These are phyloP conservation scores for Globia sparganii DNA, from an alignment of 2,888 invertebrate species.

Conservation along the genomic window DNA sequence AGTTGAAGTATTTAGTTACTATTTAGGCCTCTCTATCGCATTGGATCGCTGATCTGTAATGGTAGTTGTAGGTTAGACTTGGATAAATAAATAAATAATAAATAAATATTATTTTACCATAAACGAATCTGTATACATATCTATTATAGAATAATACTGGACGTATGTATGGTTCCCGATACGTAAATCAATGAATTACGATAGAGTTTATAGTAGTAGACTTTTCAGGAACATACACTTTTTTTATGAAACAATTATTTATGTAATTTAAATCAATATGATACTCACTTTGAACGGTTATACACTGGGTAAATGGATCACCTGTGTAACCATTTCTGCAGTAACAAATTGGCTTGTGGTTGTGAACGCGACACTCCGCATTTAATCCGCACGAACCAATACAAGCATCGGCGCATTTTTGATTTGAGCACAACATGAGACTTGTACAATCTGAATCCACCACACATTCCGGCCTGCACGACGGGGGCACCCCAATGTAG, in stretches of 20 bases:
- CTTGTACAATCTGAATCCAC: slow-evolving; percentile 95
- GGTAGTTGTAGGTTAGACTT: too few relatives aligned
- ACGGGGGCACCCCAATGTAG: slow-evolving; percentile 93
- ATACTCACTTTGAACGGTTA: slow-evolving; percentile 77
- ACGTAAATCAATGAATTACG: not conserved
- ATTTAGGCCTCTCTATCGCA: too few relatives aligned
- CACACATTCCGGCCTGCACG: slow-evolving; percentile 95
- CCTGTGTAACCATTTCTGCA: slow-evolving; percentile 94
- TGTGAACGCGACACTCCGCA: slow-evolving; percentile 94
- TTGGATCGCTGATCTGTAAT: too few relatives aligned
- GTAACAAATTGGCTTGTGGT: slow-evolving; percentile 96
- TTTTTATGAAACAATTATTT: not conserved
- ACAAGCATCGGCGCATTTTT: slow-evolving; percentile 95
- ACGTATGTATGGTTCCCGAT: not conserved
- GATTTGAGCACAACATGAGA: slow-evolving; percentile 94
- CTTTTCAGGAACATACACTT: not conserved
- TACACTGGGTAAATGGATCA: slow-evolving; percentile 94
- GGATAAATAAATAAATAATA: too few relatives aligned
- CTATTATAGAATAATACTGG: not conserved
- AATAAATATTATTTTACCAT: not conserved
- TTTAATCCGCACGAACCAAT: slow-evolving; percentile 94
- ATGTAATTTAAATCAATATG: not conserved
- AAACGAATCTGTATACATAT: not conserved
- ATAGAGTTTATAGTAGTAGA: not conserved
- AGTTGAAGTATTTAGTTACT: not conserved